Evolutionary conservation across 2,113 vertebrate genomes (phyloP).

Genomic region (Genyomyrus donnyi): DNA sequence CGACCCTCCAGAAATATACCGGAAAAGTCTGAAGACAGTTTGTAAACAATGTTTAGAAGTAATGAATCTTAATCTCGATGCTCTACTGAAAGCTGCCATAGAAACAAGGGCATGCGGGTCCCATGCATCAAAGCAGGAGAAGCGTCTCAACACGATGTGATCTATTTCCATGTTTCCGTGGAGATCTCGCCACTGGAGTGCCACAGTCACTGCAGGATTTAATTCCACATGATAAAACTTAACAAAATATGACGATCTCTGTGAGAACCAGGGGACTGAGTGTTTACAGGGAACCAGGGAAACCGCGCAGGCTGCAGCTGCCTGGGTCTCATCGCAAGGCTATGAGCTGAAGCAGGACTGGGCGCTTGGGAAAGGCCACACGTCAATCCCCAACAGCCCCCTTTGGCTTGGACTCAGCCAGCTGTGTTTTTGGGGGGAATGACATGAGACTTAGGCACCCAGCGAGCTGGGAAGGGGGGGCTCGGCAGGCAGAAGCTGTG

Average conservation of each 20-base stretch:
- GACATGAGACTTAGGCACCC: constrained; percentile 26
- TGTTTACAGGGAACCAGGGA: background rate
- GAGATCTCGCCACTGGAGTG: background rate
- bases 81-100: background rate
- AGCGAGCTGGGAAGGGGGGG: constrained; percentile 21
- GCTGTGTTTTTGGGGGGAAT: background rate
- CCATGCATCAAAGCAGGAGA: background rate
- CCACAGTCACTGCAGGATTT: background rate
- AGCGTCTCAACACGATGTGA: background rate
- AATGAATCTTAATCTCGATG: background rate
- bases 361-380: background rate
- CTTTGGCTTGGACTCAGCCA: background rate
- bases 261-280: background rate
- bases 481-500: background rate
- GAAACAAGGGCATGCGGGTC: background rate
- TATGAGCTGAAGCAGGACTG: background rate
- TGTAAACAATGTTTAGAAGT: background rate
- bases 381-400: background rate
- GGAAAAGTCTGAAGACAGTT: background rate
- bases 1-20: background rate
- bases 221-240: background rate
- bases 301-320: background rate
- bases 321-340: background rate
- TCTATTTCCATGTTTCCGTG: background rate
- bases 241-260: background rate